Conservation (phyloP, 53 echinoderm and acorn worm genomes). For the Echinarachnius parma region DNA sequence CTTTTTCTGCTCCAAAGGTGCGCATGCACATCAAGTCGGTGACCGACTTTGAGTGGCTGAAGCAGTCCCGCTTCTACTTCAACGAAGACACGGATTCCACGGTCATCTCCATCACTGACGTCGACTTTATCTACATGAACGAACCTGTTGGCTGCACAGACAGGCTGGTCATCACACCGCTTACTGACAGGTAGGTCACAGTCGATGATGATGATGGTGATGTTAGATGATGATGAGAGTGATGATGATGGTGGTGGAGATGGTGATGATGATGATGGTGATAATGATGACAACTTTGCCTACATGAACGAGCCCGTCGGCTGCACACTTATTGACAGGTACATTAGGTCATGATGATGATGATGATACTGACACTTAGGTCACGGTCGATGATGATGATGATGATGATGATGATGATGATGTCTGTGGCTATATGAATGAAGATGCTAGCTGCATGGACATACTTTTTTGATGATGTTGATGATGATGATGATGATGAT, state of each 20-base stretch:
- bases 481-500: slow-evolving; percentile 4
- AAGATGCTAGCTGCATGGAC: too few relatives aligned
- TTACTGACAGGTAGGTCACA: slow-evolving; percentile 96
- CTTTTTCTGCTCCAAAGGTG: slow-evolving; percentile 44
- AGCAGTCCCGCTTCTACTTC: slow-evolving; percentile 99
- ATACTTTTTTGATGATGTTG: neutral
- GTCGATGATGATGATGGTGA: too few relatives aligned
- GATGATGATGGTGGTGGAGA: too few relatives aligned
- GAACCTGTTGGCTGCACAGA: slow-evolving; percentile 98
- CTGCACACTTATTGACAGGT: slow-evolving; percentile 99
- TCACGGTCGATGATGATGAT: too few relatives aligned
- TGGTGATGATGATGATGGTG: too few relatives aligned
- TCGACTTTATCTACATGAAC: slow-evolving; percentile 94
- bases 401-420: too few relatives aligned
- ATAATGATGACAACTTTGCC: slow-evolving; percentile 89
- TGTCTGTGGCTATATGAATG: slow-evolving; percentile 93
- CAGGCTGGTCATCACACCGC: slow-evolving; percentile 96
- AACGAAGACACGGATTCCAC: slow-evolving; percentile 91
- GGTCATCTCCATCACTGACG: slow-evolving; percentile 94
- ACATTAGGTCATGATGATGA: too few relatives aligned
- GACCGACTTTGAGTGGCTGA: slow-evolving; percentile 98
- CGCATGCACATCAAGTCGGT: slow-evolving; percentile 96
- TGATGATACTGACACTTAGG: too few relatives aligned
- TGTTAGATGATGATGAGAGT: too few relatives aligned
- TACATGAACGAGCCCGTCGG: slow-evolving; percentile 98